Conservation (phyloP, 2,888 invertebrate species). For the Drosophila percnosoma region DNA sequence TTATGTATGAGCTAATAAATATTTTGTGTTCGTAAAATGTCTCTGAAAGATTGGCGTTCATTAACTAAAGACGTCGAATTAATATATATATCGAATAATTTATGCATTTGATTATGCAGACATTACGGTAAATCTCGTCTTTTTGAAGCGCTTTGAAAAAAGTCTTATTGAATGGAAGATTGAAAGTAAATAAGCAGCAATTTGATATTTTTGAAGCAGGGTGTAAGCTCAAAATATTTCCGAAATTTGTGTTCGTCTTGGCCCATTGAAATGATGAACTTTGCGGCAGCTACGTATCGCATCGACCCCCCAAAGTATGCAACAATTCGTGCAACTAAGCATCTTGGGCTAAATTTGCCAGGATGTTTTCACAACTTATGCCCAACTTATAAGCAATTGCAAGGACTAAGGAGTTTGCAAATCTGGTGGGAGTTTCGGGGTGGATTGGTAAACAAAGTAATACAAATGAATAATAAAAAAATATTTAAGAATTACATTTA, state of each 20-base stretch:
- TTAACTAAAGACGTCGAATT: not conserved
- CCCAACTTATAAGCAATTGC: not conserved
- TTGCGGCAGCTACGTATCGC: not conserved
- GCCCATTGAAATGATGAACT: not conserved
- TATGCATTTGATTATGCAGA: not conserved
- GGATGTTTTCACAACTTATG: not conserved
- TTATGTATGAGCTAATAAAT: conserved; percentile 6
- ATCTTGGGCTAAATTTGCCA: not conserved
- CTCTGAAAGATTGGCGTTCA: not conserved
- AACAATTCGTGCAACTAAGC: conserved; percentile 10
- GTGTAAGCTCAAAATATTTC: not conserved
- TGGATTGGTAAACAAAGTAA: conserved; percentile 13
- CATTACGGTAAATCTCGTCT: not conserved
- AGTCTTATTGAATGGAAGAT: not conserved
- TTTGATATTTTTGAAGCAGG: not conserved
- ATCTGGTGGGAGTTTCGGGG: not conserved
- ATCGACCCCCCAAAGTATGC: conserved; percentile 45
- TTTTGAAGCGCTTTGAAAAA: not conserved
- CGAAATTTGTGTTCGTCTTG: not conserved
- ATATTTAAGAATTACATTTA: conserved; percentile 80
- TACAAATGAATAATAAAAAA: conserved; percentile 36
- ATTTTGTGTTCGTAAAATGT: not conserved
- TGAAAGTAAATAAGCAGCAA: not conserved
- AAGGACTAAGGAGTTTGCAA: conserved; percentile 1
- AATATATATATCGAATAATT: not conserved